Evolutionary conservation across 2,888 invertebrate species (phyloP), one percentile per base, ranked within the genome.

Genomic region (Aphodius granarius): DNA sequence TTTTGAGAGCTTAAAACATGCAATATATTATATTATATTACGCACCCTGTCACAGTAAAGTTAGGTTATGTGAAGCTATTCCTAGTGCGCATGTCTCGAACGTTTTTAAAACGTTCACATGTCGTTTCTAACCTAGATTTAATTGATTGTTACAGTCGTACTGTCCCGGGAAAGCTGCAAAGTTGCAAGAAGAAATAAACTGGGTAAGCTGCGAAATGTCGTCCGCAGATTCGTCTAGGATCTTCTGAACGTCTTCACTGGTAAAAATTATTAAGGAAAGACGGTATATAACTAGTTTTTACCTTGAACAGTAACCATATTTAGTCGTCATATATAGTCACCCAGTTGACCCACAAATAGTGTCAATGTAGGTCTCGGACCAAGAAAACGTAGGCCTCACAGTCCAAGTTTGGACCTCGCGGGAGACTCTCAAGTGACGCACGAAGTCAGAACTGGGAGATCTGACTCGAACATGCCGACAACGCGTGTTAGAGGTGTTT

Each of bases 131-230:
- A 73, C 43, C 15, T 19, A 22, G 66, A 20, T 66, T 18, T 75
- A 21, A 68, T 20, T 75, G 63, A 72, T 66, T 72, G 68, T 75
- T 75, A 2, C 73, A 75, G 75, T 75, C 75, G 15, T 75, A 73
- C 22, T 72, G 75, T 63, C 65, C 72, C 63, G 23, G 66, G 63
- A 75, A 75, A 72, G 73, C 43, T 43, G 43, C 72, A 43, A 75
- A 75, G 75, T 72, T 72, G 75, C 66, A 72, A 72, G 72, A 75
- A 72, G 75, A 75, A 72, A 19, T 72, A 63, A 75, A 75, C 68
- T 73, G 75, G 75, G 75, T 75, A 72, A 75, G 75, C 72, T 68
- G 63, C 19, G n/a, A n/a, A n/a, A 43, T 43, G 43, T 13, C 13
- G 43, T 43, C 43, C 43, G 43, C 43, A 43, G 43, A 43, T 6